A percentile compares a stretch with the other conserved stretches of the same genome.
Evolutionary conservation across 2,113 vertebrate genomes (phyloP).

Genomic region (Alethe diademata): DNA sequence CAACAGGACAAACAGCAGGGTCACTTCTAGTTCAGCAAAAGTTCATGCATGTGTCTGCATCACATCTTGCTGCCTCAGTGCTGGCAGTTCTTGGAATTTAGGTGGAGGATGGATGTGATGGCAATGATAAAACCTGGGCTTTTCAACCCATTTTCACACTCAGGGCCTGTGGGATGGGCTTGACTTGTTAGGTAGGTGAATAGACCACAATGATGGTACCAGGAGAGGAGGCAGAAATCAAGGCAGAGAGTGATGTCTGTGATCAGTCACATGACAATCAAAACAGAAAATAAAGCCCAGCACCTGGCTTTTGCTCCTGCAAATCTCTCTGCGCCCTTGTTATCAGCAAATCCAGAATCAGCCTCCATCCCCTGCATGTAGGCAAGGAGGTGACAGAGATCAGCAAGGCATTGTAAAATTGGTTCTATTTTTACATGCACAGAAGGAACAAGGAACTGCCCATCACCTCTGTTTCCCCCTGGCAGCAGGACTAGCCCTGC

Average conservation of each 20-base stretch:
- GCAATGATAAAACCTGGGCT: neutral
- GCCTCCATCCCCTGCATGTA: neutral
- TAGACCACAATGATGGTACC: neutral
- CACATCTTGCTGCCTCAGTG: neutral
- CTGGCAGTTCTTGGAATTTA: neutral
- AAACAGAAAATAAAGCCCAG: neutral
- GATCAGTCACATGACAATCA: neutral
- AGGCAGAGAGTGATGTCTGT: neutral
- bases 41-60: neutral
- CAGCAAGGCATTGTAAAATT: neutral
- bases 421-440: neutral
- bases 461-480: neutral
- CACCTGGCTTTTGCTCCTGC: neutral
- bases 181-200: neutral
- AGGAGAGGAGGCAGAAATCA: neutral
- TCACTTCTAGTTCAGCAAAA: neutral
- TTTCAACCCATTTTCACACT: neutral
- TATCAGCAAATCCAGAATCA: neutral
- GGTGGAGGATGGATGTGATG: neutral
- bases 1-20: neutral
- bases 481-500: neutral
- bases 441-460: neutral
- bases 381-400: neutral
- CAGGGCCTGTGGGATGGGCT: neutral
- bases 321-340: neutral